These are phyloP conservation scores for Cantharis flavilabris DNA, from an alignment of 2,888 invertebrate genomes.

Conservation along the genomic window DNA sequence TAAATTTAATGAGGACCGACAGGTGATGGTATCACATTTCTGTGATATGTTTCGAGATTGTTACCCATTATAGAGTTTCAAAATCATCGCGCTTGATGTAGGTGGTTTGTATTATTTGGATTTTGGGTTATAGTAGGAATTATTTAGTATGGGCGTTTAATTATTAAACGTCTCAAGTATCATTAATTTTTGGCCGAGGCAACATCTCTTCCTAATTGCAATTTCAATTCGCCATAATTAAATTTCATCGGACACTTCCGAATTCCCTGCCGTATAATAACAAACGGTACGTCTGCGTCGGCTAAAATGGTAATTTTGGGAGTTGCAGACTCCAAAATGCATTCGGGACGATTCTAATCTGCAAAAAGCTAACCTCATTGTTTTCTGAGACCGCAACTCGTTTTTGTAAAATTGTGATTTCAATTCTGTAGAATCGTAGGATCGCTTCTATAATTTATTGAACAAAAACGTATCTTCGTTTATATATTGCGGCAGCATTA, in stretches of 20 bases:
- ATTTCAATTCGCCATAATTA: neutral
- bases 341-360: conserved; percentile 11
- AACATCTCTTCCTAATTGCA: neutral
- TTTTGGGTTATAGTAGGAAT: neutral
- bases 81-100: conserved; percentile 3
- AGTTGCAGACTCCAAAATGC: neutral
- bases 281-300: neutral
- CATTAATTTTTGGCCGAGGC: neutral
- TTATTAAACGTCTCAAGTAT: neutral
- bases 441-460: conserved; percentile 23
- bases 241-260: neutral
- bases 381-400: conserved; percentile 23
- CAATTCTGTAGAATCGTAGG: conserved; percentile 14
- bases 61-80: conserved; percentile 7
- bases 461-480: conserved; percentile 37
- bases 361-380: conserved; percentile 28
- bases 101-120: conserved; percentile 1
- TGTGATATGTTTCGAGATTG: conserved; percentile 5
- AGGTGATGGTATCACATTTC: conserved; percentile 23
- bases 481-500: conserved; percentile 35
- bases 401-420: conserved; percentile 27
- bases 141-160: neutral
- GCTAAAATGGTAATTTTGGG: neutral
- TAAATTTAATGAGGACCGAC: conserved; percentile 26
- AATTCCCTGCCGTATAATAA: neutral